Conservation (phyloP, 92 coral and sea anemone genomes). For the Heliopora coerulea region DNA sequence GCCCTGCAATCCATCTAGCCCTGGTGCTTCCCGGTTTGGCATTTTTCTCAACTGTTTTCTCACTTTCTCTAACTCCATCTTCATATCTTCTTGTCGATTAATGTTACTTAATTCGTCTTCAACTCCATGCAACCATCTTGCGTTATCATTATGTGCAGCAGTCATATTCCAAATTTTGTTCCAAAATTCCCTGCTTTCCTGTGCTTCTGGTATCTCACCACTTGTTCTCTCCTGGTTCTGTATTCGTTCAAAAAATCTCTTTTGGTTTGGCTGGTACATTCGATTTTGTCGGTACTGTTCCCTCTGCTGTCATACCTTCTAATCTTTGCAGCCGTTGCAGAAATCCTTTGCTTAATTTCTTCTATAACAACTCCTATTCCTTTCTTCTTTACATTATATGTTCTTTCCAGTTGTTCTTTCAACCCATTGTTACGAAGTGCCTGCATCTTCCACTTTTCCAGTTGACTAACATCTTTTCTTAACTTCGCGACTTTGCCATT, state of each 20-base stretch:
- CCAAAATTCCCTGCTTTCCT: slow-evolving; percentile 38
- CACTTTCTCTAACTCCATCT: not conserved
- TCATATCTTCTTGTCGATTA: not conserved
- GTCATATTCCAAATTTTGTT: slow-evolving; percentile 29
- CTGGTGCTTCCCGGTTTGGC: not conserved
- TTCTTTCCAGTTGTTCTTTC: not conserved
- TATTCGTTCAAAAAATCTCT: slow-evolving; percentile 22
- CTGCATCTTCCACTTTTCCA: not conserved
- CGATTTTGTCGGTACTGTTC: slow-evolving; percentile 22
- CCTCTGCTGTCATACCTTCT: slow-evolving; percentile 18
- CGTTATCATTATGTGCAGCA: not conserved
- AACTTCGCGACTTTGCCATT: slow-evolving; percentile 9
- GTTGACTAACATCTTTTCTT: slow-evolving; percentile 31
- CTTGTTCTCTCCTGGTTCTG: slow-evolving; percentile 36
- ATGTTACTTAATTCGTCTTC: not conserved
- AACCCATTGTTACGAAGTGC: not conserved
- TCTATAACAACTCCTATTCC: slow-evolving; percentile 33
- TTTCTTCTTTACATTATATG: slow-evolving; percentile 40
- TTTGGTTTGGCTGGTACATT: slow-evolving; percentile 26
- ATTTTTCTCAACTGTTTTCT: not conserved
- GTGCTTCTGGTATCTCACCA: slow-evolving; percentile 39
- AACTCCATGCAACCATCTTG: not conserved
- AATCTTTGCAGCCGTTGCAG: not conserved
- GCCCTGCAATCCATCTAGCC: no score
- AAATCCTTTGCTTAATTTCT: slow-evolving; percentile 34